Conservation (phyloP, 1,140 invertebrate species). For the Drosophila suzukii region DNA sequence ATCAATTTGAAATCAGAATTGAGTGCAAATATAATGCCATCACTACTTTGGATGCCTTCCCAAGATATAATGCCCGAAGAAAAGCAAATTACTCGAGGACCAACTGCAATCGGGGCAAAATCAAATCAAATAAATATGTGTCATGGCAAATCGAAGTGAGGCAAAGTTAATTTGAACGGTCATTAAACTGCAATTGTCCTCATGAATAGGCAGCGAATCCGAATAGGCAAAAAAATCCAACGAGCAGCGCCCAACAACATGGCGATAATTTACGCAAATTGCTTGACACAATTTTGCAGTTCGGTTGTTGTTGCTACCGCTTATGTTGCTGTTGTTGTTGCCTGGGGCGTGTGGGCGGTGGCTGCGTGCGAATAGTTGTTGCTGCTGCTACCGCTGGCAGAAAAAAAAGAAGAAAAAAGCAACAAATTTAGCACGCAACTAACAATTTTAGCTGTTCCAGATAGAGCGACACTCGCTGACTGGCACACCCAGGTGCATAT, state of each 20-base stretch:
- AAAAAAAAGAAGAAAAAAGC: conserved; percentile 28
- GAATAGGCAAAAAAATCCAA: conserved; percentile 22
- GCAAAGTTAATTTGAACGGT: conserved; percentile 63
- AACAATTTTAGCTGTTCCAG: conserved; percentile 81
- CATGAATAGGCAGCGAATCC: conserved; percentile 31
- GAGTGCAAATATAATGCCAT: not conserved
- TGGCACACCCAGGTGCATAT: conserved; percentile 55
- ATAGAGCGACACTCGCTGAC: conserved; percentile 41
- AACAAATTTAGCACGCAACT: conserved; percentile 78
- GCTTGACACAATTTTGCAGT: conserved; percentile 76
- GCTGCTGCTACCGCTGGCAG: conserved; percentile 35
- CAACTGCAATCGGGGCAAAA: conserved; percentile 5
- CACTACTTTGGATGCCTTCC: not conserved
- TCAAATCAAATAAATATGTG: conserved; percentile 43
- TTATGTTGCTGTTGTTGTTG: conserved; percentile 24
- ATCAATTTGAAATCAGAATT: too few species aligned
- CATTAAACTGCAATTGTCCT: conserved; percentile 73
- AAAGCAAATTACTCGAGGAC: not conserved
- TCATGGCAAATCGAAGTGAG: conserved; percentile 48
- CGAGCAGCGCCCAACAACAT: conserved; percentile 38
- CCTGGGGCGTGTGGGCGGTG: conserved; percentile 49
- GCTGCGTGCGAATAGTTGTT: conserved; percentile 41
- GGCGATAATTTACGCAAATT: conserved; percentile 81
- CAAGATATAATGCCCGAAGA: not conserved
- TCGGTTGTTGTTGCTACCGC: conserved; percentile 19